Base-by-base conservation (phyloP, 2,797 vertebrate species). In the Acipenser oxyrinchus region DNA sequence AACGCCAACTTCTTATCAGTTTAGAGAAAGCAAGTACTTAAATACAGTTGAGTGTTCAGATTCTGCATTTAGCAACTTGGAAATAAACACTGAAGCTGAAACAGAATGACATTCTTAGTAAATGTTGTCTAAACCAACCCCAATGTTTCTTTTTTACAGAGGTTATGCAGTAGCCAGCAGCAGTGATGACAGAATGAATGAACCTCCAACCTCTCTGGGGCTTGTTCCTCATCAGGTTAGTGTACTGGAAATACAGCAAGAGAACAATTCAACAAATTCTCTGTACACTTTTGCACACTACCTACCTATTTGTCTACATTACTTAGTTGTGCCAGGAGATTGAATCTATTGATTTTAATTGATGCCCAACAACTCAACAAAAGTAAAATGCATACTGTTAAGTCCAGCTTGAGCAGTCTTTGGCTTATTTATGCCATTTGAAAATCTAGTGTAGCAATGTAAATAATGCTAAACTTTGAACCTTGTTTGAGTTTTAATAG, bases 171-270 rank as follows among this genome's bases (percentile, higher is more conserved):
- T 98, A 66, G 96, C 96, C 75, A 98, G 95, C 82, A 96, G 96
- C 85, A 98, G 95, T 70, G 95, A 98, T 8, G 96, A 98, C 77
- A 88, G 96, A 74, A 97, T 99, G 95, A 98, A 96, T 18, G 96
- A 99, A 67, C 96, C 96, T 10, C 96, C 96, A 23, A 99, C 96
- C 12, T 95, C 95, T 6, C 90, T 98, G 57, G 96, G 96, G n/a
- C 91, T 98, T 0, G 95, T 98, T 65, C 96, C 96, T 57, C 96
- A 98, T 84, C 96, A 98, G 96, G 96, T 98, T 68, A 90, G 87
- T 87, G 9, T 48, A 49, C 67, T 8, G 23, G 6, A 52, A 60
- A 13, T 37, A 8, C 23, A 10, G 8, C 15, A 18, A 49, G 48
- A 66, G 52, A n/a, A n/a, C n/a, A n/a, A n/a, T n/a, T 37, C 23